These are phyloP conservation scores for Galendromus occidentalis DNA, from an alignment of 1,140 invertebrate genomes.

Conservation along the genomic window DNA sequence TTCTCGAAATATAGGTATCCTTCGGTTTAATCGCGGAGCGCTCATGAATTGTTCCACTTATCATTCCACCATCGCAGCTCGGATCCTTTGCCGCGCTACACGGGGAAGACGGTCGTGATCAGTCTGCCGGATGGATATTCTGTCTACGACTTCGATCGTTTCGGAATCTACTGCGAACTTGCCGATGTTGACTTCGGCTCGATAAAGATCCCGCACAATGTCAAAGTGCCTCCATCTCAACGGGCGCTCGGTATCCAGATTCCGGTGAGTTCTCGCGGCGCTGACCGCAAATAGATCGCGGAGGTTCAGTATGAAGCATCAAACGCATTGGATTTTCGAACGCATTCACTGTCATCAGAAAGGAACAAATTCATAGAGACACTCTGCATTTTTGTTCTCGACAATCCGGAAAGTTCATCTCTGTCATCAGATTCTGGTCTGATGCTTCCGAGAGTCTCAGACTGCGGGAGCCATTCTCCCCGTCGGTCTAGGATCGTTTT, in stretches of 20 bases:
- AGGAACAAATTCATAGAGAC: no score
- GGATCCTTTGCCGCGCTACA: constrained; percentile 41
- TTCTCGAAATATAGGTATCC: neutral
- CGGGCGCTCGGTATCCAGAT: constrained; percentile 78
- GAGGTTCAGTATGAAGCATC: no score
- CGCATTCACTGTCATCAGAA: no score
- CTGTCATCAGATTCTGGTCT: no score
- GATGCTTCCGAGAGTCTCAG: no score
- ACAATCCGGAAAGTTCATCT: no score
- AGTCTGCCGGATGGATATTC: constrained; percentile 57
- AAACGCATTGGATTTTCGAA: no score
- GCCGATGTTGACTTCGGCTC: constrained; percentile 78
- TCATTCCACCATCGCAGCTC: neutral
- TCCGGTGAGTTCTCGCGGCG: constrained; percentile 43
- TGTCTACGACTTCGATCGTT: constrained; percentile 61
- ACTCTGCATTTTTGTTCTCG: no score
- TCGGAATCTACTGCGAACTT: constrained; percentile 65
- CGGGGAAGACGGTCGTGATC: constrained; percentile 62
- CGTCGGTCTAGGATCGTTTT: no score
- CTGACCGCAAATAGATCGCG: neutral
- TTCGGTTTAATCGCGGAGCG: no score
- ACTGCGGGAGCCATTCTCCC: no score
- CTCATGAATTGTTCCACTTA: neutral
- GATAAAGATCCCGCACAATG: constrained; percentile 44
- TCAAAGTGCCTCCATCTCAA: constrained; percentile 63